Evolutionary conservation across 2,797 vertebrate species (phyloP).

Genomic region (Gymnoscopelus braueri): DNA sequence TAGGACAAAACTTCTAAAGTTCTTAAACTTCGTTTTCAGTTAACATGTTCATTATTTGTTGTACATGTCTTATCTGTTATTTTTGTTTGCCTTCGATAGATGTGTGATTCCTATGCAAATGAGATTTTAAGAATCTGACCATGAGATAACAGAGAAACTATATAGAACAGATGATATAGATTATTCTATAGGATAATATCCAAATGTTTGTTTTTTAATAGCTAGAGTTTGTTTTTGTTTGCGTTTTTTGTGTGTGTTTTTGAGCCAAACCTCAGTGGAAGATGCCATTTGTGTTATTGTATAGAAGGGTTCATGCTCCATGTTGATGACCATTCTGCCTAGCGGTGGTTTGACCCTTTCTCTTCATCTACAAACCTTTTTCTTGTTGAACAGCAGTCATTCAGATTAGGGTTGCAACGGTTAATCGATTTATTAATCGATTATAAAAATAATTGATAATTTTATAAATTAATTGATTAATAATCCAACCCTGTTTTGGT

Average conservation of each 20-base stretch:
- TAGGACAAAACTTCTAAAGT: constrained; percentile 33
- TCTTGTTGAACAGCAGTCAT: constrained; percentile 43
- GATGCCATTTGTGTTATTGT: background rate
- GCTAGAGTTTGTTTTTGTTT: constrained; percentile 23
- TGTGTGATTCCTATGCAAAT: constrained; percentile 84
- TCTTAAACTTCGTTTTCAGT: constrained; percentile 24
- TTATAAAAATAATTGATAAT: no score
- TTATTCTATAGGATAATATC: constrained; percentile 25
- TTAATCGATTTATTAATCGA: no score
- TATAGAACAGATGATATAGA: constrained; percentile 34
- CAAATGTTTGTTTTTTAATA: constrained; percentile 27
- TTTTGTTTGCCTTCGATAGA: constrained; percentile 64
- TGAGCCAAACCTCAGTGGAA: constrained; percentile 22
- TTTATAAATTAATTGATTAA: no score
- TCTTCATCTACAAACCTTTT: constrained; percentile 25
- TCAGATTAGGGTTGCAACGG: constrained; percentile 43
- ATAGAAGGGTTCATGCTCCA: no score
- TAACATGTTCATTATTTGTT: constrained; percentile 44
- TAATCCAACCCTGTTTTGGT: no score
- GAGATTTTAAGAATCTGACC: constrained; percentile 43
- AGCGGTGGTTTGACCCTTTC: constrained; percentile 35
- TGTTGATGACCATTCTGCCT: constrained; percentile 17
- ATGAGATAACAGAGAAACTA: constrained; percentile 40
- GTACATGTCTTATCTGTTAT: constrained; percentile 40
- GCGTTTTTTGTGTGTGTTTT: constrained; percentile 4